These are phyloP conservation scores for Pygocentrus nattereri DNA, from an alignment of 2,797 vertebrate genomes.

Conservation along the genomic window DNA sequence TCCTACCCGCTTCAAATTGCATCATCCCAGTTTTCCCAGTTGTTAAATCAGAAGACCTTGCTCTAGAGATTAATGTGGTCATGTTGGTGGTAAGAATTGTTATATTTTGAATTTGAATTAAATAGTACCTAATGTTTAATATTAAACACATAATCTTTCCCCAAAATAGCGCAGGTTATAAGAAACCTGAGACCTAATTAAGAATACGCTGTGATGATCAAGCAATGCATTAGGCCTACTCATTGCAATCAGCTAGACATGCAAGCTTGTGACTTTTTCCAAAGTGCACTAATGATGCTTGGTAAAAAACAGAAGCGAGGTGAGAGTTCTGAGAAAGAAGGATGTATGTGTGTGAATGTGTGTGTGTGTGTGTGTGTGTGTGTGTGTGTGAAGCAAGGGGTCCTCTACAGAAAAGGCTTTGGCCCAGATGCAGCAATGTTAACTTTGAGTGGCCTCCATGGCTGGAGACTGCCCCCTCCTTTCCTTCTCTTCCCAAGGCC, in stretches of 20 bases:
- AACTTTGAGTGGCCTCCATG: constrained; percentile 86
- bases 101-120: not conserved
- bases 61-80: too few species aligned
- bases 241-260: not conserved
- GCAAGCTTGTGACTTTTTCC: constrained; percentile 15
- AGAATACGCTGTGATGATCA: not conserved
- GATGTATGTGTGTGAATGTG: constrained; percentile 54
- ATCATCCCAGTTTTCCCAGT: too few species aligned
- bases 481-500: constrained; percentile 84
- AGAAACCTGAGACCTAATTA: not conserved
- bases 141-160: not conserved
- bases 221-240: not conserved
- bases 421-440: constrained; percentile 85
- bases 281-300: constrained; percentile 13
- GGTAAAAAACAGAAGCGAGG: constrained; percentile 45
- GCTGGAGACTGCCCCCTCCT: constrained; percentile 72
- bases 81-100: too few species aligned
- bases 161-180: not conserved
- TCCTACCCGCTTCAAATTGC: too few species aligned
- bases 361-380: too few species aligned
- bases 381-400: constrained; percentile 63
- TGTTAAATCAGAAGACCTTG: too few species aligned
- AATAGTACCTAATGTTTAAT: not conserved
- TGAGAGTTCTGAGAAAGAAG: constrained; percentile 43
- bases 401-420: constrained; percentile 79